These are phyloP conservation scores for Gnathonemus longibarbis DNA, from an alignment of 2,113 vertebrate genomes.

Conservation along the genomic window DNA sequence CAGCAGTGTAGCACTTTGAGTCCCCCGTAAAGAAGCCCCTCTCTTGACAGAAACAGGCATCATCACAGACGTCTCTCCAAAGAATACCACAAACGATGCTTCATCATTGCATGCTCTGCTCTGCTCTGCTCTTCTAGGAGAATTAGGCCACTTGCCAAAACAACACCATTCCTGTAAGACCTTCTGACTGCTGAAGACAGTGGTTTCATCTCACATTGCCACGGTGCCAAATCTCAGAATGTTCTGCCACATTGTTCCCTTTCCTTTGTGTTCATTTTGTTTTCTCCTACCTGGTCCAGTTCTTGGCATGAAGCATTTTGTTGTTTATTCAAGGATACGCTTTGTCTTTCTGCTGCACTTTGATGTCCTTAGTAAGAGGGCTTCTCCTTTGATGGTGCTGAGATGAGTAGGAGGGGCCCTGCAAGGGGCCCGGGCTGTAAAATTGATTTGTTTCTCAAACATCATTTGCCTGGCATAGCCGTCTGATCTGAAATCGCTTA, in stretches of 20 bases:
- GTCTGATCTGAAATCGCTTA: constrained; percentile 7
- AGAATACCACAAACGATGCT: neutral
- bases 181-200: neutral
- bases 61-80: neutral
- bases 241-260: neutral
- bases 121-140: neutral
- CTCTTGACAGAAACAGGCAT: neutral
- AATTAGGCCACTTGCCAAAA: neutral
- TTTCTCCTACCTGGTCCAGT: neutral
- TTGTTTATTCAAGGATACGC: neutral
- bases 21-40: neutral
- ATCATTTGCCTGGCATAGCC: neutral
- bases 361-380: neutral
- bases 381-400: neutral
- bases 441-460: constrained; percentile 11
- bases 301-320: neutral
- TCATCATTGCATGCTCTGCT: neutral
- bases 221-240: neutral
- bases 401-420: constrained; percentile 4
- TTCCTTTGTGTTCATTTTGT: neutral
- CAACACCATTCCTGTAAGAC: neutral
- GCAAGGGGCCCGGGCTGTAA: neutral
- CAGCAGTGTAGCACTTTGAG: neutral
- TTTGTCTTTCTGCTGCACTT: neutral
- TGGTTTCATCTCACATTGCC: neutral